Base-by-base conservation (phyloP, 2,113 vertebrate genomes). In the Ranitomeya imitator region DNA sequence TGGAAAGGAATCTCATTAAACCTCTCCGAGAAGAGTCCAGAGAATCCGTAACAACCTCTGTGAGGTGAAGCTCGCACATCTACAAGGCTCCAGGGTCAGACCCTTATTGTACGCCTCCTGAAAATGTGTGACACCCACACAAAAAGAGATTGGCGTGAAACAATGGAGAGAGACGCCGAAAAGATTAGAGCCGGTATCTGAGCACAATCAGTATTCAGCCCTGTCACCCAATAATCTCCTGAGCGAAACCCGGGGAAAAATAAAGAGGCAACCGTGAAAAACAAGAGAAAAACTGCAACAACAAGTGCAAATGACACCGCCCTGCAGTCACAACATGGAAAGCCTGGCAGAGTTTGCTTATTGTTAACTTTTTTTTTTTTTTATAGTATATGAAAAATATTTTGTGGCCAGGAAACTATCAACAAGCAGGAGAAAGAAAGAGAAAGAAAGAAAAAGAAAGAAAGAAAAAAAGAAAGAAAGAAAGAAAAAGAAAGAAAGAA, bases 1-100 rank as follows among this genome's bases (percentile, higher is more conserved):
- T 15, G 52, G 23, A 31, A 76, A 31, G 16, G 65, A 85, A 73
- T 85, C 65, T 69, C 83, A 85, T 57, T 85, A 85, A 85, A 85
- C 15, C 52, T 19, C 26, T 7, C 31, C 11, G 13, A 85, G 51
- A 26, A 26, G 4, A 2, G 11, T 26, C n/a, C 10, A 6, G 26
- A 55, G 51, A 71, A 85, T 85, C 13, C 69, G 45, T 55, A 85
- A 71, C 23, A 71, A 7, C 19, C 26, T 52, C 31, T 51, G 15
- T 2, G 65, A 71, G 83, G 83, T 55, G 14, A 71, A 71, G 45
- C 65, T 55, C 45, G 9, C 23, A 57, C 74, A 52, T 79, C 15
- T 21, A 16, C 60, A 21, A 7, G 74, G n/a, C 60, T 85, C 83
- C 45, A 16, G 14, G 16, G 21, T 13, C 4, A 54, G 60, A 55